Evolutionary conservation across 2,888 invertebrate species (phyloP).

Genomic region (Apomyelois bistriatella): DNA sequence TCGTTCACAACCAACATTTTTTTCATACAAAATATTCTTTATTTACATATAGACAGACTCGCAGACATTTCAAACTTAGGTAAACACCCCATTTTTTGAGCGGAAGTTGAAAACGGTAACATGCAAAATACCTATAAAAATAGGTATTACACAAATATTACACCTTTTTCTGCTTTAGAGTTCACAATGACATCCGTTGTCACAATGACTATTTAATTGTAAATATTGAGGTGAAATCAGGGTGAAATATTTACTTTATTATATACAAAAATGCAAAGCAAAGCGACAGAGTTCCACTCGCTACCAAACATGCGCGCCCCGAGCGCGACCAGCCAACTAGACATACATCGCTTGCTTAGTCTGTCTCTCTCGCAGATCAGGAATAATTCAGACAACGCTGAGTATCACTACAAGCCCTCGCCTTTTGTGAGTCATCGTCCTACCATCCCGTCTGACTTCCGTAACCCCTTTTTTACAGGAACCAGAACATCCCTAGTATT

Average conservation of each 20-base stretch:
- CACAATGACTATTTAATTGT: background rate
- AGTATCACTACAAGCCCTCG: constrained; percentile 51
- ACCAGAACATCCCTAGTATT: too few relatives aligned
- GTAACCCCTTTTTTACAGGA: too few relatives aligned
- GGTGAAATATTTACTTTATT: background rate
- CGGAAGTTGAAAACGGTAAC: too few relatives aligned
- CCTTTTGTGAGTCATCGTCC: constrained; percentile 51
- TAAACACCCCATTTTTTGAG: too few relatives aligned
- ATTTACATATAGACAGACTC: too few relatives aligned
- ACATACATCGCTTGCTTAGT: constrained; percentile 41
- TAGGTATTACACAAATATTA: too few relatives aligned
- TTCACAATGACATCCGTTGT: background rate
- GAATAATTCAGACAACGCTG: constrained; percentile 36
- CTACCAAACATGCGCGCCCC: constrained; percentile 34
- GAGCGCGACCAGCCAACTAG: constrained; percentile 22
- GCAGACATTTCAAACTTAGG: too few relatives aligned
- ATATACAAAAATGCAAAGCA: constrained; percentile 7
- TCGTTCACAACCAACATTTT: too few relatives aligned
- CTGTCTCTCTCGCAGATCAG: constrained; percentile 48
- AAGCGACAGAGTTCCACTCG: constrained; percentile 28
- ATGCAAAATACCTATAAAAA: too few relatives aligned
- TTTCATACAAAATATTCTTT: too few relatives aligned
- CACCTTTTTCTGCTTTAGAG: background rate
- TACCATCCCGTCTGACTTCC: too few relatives aligned
- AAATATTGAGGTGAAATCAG: background rate